These are phyloP conservation scores for Sebastes ruberrimus DNA, from an alignment of 2,797 vertebrate species.

Conservation along the genomic window DNA sequence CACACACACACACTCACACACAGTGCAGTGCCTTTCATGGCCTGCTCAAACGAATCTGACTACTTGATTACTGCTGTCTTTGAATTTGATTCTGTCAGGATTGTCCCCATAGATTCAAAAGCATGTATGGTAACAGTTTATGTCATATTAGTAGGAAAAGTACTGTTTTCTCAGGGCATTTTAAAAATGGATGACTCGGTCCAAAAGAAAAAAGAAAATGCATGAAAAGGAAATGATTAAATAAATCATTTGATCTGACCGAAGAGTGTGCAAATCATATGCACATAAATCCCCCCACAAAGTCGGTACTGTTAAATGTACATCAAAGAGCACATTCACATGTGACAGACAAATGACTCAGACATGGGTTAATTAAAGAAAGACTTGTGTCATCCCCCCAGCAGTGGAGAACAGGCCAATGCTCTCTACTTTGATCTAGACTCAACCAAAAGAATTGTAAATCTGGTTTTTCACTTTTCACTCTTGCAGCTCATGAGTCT, in stretches of 20 bases:
- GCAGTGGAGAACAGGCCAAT: conserved; percentile 12
- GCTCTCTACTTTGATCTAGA: conserved; percentile 54
- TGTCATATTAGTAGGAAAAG: conserved; percentile 14
- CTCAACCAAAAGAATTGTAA: conserved; percentile 41
- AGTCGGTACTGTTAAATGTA: conserved; percentile 44
- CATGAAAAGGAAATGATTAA: conserved; percentile 42
- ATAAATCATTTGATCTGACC: conserved; percentile 56
- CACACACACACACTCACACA: conserved; percentile 14
- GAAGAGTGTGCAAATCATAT: conserved; percentile 53
- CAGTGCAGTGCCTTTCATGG: conserved; percentile 34
- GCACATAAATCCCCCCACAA: conserved; percentile 51
- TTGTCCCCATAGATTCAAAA: conserved; percentile 19
- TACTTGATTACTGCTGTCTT: conserved; percentile 65
- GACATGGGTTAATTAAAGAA: conserved; percentile 91
- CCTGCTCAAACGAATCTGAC: conserved; percentile 50
- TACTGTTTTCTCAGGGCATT: conserved; percentile 13
- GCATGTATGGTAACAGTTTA: neutral
- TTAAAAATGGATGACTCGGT: conserved; percentile 28
- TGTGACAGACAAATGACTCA: conserved; percentile 85
- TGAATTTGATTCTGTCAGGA: conserved; percentile 40
- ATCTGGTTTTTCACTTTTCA: conserved; percentile 18
- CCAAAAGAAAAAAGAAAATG: neutral
- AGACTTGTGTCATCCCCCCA: conserved; percentile 66
- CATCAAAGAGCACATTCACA: conserved; percentile 72
- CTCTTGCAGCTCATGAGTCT: neutral